phyloP scores from a whole-genome alignment of 1,140 invertebrate species.

The Hylaeus anthracinus region DNA sequence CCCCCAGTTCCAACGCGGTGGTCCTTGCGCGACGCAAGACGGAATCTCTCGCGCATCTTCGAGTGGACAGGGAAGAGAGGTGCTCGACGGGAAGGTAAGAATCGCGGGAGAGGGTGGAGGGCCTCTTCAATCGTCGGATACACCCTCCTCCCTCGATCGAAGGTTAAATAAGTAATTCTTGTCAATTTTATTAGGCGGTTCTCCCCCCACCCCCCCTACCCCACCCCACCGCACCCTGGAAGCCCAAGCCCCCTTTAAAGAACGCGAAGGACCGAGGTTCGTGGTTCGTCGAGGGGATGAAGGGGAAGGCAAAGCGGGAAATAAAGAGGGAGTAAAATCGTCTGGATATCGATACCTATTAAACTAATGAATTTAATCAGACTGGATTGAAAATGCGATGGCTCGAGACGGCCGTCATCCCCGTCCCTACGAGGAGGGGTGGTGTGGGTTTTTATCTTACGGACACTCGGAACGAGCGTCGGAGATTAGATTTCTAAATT shows the following conservation, averaged over 20 bases:
- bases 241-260: neutral
- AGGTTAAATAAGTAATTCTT: constrained; percentile 74
- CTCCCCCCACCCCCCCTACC: constrained; percentile 9
- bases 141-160: constrained; percentile 33
- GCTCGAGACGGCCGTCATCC: constrained; percentile 64
- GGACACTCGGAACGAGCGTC: constrained; percentile 77
- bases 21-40: constrained; percentile 1
- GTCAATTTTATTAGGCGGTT: constrained; percentile 70
- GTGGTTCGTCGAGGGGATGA: constrained; percentile 8
- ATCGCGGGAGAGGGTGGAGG: neutral
- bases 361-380: constrained; percentile 82
- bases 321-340: constrained; percentile 61
- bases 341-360: constrained; percentile 79
- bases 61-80: constrained; percentile 40
- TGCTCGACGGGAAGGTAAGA: constrained; percentile 45
- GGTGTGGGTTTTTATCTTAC: constrained; percentile 56
- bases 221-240: too few species aligned
- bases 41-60: constrained; percentile 13
- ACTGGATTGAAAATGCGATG: constrained; percentile 78
- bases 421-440: constrained; percentile 46
- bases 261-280: neutral
- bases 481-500: constrained; percentile 82
- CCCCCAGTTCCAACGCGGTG: neutral
- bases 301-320: neutral
- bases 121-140: constrained; percentile 38